Evolutionary conservation across 2,888 invertebrate species (phyloP).

Genomic region (Sinelater perroti): DNA sequence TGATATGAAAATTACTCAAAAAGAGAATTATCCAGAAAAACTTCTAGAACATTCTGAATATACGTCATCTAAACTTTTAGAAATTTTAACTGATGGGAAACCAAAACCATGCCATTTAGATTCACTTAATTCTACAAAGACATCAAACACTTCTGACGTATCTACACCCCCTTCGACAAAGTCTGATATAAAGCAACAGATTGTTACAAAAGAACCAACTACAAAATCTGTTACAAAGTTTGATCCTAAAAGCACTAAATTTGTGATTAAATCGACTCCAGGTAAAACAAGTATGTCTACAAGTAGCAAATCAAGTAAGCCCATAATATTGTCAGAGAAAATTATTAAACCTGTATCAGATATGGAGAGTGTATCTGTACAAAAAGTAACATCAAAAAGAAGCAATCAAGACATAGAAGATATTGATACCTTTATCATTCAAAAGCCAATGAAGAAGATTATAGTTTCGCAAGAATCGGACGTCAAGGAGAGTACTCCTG

Average conservation of each 20-base stretch:
- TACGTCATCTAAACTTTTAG: constrained; percentile 66
- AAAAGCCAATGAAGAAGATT: constrained; percentile 48
- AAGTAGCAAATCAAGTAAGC: constrained; percentile 46
- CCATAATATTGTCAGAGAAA: constrained; percentile 57
- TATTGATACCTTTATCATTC: constrained; percentile 58
- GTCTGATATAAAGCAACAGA: neutral
- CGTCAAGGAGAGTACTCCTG: constrained; percentile 5
- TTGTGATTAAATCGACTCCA: constrained; percentile 21
- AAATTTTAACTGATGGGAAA: constrained; percentile 66
- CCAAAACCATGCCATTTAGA: too few relatives aligned
- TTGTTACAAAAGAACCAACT: neutral
- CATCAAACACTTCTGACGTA: constrained; percentile 6
- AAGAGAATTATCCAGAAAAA: constrained; percentile 50
- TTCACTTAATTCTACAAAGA: neutral
- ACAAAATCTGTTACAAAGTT: constrained; percentile 2
- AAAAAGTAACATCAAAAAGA: constrained; percentile 51
- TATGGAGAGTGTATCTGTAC: constrained; percentile 47
- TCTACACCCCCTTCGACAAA: too few relatives aligned
- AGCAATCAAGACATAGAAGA: constrained; percentile 56
- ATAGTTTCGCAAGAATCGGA: constrained; percentile 16
- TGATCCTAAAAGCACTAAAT: constrained; percentile 38
- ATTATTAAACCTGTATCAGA: constrained; percentile 53
- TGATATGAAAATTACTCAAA: constrained; percentile 10
- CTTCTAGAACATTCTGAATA: constrained; percentile 43
- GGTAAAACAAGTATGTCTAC: constrained; percentile 18